Percentiles rank a stretch among this genome's conserved stretches.
phyloP scores from a whole-genome alignment of 2,888 invertebrate species.

The Campoletis raptor region DNA sequence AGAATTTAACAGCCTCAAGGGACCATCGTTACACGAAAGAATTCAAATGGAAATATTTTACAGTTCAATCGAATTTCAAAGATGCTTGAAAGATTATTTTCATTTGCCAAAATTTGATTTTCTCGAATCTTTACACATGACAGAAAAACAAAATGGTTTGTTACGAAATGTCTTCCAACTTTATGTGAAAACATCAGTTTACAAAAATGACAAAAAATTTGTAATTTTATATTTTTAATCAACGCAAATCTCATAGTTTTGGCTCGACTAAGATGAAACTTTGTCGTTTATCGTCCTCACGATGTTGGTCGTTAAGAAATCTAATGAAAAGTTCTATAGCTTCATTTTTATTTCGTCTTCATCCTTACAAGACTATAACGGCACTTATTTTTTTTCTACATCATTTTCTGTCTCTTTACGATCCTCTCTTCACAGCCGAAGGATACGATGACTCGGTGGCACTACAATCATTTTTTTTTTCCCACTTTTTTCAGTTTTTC shows the following conservation, averaged over 20 bases:
- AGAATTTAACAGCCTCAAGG: not conserved
- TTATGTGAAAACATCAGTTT: not conserved
- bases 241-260: not conserved
- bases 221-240: not conserved
- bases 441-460: not conserved
- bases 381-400: not conserved
- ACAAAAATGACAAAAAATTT: not conserved
- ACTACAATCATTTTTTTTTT: conserved; percentile 50
- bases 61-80: not conserved
- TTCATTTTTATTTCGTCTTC: conserved; percentile 8
- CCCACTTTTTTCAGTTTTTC: conserved; percentile 24
- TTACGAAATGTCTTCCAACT: not conserved
- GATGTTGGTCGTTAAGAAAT: conserved; percentile 1
- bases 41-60: not conserved
- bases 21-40: not conserved
- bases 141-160: not conserved
- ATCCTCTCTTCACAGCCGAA: not conserved
- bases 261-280: conserved; percentile 1
- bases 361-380: not conserved
- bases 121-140: not conserved
- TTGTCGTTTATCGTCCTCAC: not conserved
- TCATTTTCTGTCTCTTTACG: conserved; percentile 22
- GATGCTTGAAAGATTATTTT: not conserved
- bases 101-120: not conserved
- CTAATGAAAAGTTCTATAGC: conserved; percentile 8